A percentile compares a stretch with the other conserved stretches of the same genome.
phyloP scores from a whole-genome alignment of 2,113 vertebrate species.

The Lepus europaeus region DNA sequence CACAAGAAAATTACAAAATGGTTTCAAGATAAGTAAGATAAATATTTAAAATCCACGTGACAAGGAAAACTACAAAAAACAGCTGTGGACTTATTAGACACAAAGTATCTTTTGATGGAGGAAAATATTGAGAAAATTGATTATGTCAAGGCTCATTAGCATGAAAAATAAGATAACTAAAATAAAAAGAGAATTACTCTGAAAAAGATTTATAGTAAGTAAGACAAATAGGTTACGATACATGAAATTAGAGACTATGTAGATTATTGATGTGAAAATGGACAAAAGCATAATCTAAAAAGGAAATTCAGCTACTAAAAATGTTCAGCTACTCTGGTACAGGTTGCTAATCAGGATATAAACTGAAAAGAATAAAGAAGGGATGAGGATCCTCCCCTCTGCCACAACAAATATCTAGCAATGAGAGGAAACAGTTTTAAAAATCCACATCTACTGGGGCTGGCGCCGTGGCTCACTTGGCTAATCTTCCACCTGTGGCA shows the following conservation, averaged over 20 bases:
- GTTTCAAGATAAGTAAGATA: constrained; percentile 26
- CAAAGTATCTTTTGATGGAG: not conserved
- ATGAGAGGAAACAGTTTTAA: not conserved
- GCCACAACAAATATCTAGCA: not conserved
- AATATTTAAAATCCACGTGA: constrained; percentile 1
- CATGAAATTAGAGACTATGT: not conserved
- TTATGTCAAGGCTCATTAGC: not conserved
- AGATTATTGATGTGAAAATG: constrained; percentile 10
- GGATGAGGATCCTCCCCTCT: not conserved
- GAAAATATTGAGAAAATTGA: constrained; percentile 13
- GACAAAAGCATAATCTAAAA: not conserved
- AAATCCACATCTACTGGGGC: not conserved
- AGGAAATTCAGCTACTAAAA: not conserved
- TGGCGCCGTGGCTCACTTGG: no score
- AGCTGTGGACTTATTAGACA: not conserved
- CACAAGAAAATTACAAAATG: not conserved
- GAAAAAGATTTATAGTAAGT: constrained; percentile 6
- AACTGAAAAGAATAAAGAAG: constrained; percentile 11
- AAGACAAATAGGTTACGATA: not conserved
- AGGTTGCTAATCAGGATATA: not conserved
- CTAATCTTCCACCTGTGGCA: no score
- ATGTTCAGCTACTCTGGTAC: not conserved
- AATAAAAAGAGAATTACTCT: not conserved
- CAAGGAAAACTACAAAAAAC: not conserved
- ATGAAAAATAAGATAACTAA: constrained; percentile 23